Percentiles rank a stretch among this genome's conserved stretches.
These are phyloP conservation scores for Aethes cnicana DNA, from an alignment of 2,888 invertebrate species.

Conservation along the genomic window DNA sequence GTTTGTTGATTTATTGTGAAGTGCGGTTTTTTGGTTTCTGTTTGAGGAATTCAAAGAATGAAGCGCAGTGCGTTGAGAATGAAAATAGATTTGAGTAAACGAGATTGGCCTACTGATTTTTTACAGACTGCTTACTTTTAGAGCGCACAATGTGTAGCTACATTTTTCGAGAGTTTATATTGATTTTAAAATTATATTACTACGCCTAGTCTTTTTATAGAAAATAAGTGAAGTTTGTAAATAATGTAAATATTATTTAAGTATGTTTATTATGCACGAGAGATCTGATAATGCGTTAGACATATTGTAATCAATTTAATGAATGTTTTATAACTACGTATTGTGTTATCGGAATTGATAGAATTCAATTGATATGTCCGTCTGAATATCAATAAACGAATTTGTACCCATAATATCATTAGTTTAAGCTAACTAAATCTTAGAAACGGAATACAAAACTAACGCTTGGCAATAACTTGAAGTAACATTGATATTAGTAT, in stretches of 20 bases:
- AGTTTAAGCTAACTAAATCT: conserved; percentile 58
- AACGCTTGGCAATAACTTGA: conserved; percentile 79
- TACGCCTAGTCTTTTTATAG: conserved; percentile 73
- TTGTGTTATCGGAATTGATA: conserved; percentile 66
- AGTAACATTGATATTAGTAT: conserved; percentile 47
- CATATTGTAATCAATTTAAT: conserved; percentile 56
- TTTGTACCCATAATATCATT: conserved; percentile 78
- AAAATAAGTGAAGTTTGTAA: conserved; percentile 54
- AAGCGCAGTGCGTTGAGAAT: conserved; percentile 4
- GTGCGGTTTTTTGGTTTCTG: conserved; percentile 9
- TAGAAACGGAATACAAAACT: conserved; percentile 57
- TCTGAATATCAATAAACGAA: conserved; percentile 78
- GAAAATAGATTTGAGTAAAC: conserved; percentile 30
- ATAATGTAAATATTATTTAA: conserved; percentile 60
- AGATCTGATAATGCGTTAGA: conserved; percentile 47
- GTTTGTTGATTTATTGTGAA: conserved; percentile 28
- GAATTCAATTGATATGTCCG: conserved; percentile 73
- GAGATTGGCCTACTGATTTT: conserved; percentile 40
- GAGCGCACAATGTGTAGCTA: conserved; percentile 40
- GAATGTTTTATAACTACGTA: conserved; percentile 60
- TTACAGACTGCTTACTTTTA: conserved; percentile 29
- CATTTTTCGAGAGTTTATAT: conserved; percentile 40
- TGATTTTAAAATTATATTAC: conserved; percentile 48
- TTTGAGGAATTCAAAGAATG: conserved; percentile 10
- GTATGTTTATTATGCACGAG: conserved; percentile 36